Percentiles rank a stretch among this genome's conserved stretches.
phyloP scores from a whole-genome alignment of 2,113 vertebrate species.

The Columba livia region DNA sequence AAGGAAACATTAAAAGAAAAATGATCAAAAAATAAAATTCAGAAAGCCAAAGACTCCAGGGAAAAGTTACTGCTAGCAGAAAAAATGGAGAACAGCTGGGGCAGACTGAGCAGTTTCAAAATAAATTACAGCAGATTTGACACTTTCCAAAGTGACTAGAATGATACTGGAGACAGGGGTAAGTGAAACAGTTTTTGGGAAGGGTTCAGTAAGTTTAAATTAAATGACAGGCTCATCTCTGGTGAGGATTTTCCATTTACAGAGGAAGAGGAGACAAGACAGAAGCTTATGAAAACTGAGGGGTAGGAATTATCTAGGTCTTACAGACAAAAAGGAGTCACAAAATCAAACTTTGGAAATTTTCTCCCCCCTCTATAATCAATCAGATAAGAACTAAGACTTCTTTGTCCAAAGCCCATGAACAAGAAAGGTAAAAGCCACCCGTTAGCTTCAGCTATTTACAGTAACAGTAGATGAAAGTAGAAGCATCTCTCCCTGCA shows the following conservation, averaged over 20 bases:
- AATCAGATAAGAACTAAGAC: neutral
- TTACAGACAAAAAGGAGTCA: neutral
- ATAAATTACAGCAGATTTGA: neutral
- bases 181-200: neutral
- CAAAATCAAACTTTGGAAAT: neutral
- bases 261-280: neutral
- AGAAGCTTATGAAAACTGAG: neutral
- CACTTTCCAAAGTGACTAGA: neutral
- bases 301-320: neutral
- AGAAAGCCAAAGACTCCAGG: neutral
- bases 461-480: neutral
- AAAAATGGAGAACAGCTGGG: neutral
- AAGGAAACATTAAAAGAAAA: neutral
- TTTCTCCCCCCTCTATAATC: neutral
- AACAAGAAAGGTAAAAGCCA: neutral
- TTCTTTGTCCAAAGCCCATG: neutral
- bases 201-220: neutral
- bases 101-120: neutral
- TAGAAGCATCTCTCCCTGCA: neutral
- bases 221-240: neutral
- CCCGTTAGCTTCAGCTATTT: neutral
- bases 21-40: neutral
- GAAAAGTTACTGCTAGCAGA: neutral
- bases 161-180: neutral
- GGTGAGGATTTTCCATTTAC: neutral